phyloP scores from a whole-genome alignment of 2,888 invertebrate genomes.

The Dryadula phaetusa region DNA sequence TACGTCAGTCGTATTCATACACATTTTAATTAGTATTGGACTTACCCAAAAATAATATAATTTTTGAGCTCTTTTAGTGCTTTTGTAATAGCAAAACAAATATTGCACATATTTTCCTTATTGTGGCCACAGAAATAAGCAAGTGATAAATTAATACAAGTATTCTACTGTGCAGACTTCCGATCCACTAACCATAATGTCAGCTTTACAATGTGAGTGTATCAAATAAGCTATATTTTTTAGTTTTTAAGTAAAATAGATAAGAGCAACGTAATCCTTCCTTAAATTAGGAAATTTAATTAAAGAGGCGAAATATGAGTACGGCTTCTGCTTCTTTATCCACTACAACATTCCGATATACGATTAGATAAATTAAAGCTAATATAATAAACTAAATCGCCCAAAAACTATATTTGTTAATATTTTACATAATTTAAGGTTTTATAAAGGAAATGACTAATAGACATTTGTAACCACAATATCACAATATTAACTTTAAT shows the following conservation, averaged over 20 bases:
- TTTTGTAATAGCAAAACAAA: neutral
- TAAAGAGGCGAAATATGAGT: slow-evolving; percentile 22
- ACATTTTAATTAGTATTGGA: too few species aligned
- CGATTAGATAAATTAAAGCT: neutral
- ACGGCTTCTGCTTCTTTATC: slow-evolving; percentile 29
- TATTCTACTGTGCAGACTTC: neutral
- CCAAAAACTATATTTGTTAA: neutral
- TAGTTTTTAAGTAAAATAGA: neutral
- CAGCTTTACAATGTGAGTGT: too few species aligned
- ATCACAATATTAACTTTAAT: too few species aligned
- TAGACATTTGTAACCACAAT: too few species aligned
- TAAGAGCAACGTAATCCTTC: slow-evolving; percentile 8
- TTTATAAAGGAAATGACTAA: too few species aligned
- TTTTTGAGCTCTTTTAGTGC: too few species aligned
- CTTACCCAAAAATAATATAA: too few species aligned
- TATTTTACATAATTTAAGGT: too few species aligned
- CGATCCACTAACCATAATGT: too few species aligned
- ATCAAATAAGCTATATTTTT: neutral
- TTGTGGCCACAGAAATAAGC: neutral
- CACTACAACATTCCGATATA: neutral
- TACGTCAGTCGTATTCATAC: too few species aligned
- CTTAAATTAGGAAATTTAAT: slow-evolving; percentile 31
- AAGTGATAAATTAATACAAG: neutral
- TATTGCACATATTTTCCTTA: neutral
- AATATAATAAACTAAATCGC: too few species aligned